Evolutionary conservation across 2,888 invertebrate species (phyloP).

Genomic region (Morpho helenor): DNA sequence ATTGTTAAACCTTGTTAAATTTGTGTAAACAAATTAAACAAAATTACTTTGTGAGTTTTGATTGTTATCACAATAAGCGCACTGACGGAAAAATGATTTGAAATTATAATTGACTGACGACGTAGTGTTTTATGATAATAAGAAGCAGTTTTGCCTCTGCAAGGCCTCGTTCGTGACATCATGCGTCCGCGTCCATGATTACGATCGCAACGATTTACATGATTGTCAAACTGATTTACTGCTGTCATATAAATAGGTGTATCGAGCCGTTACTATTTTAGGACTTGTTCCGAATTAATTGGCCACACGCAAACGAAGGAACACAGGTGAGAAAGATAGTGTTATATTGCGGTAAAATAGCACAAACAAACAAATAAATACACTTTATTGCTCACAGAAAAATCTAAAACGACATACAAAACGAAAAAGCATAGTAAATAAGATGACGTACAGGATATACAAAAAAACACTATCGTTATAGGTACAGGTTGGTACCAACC

Average conservation of each 20-base stretch:
- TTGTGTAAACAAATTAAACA: too few species aligned
- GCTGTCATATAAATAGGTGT: slow-evolving; percentile 28
- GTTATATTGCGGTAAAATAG: too few species aligned
- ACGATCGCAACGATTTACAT: slow-evolving; percentile 71
- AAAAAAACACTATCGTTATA: too few species aligned
- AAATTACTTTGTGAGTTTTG: neutral
- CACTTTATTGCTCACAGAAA: too few species aligned
- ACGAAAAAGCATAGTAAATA: too few species aligned
- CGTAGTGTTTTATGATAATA: slow-evolving; percentile 20
- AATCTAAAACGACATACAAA: too few species aligned
- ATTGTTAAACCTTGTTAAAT: too few species aligned
- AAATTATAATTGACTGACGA: slow-evolving; percentile 9
- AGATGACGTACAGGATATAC: too few species aligned
- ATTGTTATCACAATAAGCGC: slow-evolving; percentile 9
- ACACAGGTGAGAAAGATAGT: neutral
- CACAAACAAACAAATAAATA: too few species aligned
- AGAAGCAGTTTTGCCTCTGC: slow-evolving; percentile 27
- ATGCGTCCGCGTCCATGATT: slow-evolving; percentile 54
- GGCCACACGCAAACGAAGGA: slow-evolving; percentile 41
- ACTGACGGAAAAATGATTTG: slow-evolving; percentile 6
- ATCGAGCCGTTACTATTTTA: slow-evolving; percentile 47
- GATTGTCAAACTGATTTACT: slow-evolving; percentile 70
- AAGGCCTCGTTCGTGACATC: slow-evolving; percentile 54
- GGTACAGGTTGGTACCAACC: too few species aligned
- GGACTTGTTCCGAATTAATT: slow-evolving; percentile 51